Evolutionary conservation across 2,888 invertebrate genomes (phyloP).

Genomic region (Drosophila melanosoma): DNA sequence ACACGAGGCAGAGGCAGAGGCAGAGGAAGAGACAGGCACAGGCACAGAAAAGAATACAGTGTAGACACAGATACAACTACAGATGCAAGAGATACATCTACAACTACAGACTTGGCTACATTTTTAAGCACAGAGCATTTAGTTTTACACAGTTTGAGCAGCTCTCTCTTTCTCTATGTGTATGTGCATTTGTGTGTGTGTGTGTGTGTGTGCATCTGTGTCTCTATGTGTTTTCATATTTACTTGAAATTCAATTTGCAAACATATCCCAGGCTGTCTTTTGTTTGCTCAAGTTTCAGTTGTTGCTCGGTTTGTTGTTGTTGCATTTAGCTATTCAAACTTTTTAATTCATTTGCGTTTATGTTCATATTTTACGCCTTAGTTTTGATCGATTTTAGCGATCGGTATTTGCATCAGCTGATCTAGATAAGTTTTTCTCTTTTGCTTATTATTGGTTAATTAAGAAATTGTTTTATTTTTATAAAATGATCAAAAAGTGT

Average conservation of each 20-base stretch:
- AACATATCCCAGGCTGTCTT: slow-evolving; percentile 29
- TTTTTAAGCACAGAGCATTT: neutral
- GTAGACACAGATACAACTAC: slow-evolving; percentile 12
- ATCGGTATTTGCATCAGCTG: neutral
- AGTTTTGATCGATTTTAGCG: slow-evolving; percentile 10
- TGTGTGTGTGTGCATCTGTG: slow-evolving; percentile 16
- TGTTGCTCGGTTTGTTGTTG: slow-evolving; percentile 12
- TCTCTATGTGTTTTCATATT: slow-evolving; percentile 29
- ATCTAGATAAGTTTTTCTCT: neutral
- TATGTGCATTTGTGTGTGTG: neutral
- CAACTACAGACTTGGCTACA: slow-evolving; percentile 11
- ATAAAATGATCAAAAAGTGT: neutral
- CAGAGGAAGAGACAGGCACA: slow-evolving; percentile 10
- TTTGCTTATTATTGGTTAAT: neutral
- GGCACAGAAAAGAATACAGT: slow-evolving; percentile 9
- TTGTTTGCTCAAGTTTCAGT: slow-evolving; percentile 29
- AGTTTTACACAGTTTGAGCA: neutral
- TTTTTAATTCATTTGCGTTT: slow-evolving; percentile 8
- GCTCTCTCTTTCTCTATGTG: neutral
- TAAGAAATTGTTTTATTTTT: neutral
- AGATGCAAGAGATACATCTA: slow-evolving; percentile 17
- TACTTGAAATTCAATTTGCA: slow-evolving; percentile 37
- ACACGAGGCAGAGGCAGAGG: slow-evolving; percentile 26
- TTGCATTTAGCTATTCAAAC: neutral
- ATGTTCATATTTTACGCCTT: slow-evolving; percentile 9